Conservation (phyloP, 2,888 invertebrate genomes). For the Stenodera caucasica region DNA sequence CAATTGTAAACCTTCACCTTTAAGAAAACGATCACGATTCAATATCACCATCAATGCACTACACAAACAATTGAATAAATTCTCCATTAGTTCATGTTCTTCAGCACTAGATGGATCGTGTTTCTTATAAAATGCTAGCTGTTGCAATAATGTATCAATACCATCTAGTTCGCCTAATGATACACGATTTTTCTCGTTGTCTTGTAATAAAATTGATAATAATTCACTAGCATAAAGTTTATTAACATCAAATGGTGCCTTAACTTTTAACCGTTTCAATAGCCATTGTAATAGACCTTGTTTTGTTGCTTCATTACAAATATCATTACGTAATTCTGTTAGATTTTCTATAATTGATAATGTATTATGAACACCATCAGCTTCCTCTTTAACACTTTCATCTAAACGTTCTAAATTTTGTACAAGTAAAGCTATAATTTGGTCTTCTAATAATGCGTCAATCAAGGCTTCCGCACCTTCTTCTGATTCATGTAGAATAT, state of each 20-base stretch:
- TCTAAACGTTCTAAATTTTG: conserved; percentile 93
- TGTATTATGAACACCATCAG: conserved; percentile 95
- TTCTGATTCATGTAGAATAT: conserved; percentile 91
- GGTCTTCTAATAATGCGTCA: conserved; percentile 84
- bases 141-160: conserved; percentile 94
- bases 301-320: conserved; percentile 82
- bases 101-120: conserved; percentile 90
- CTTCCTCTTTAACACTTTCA: conserved; percentile 90
- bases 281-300: conserved; percentile 93
- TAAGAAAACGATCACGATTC: conserved; percentile 90
- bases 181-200: conserved; percentile 78
- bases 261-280: conserved; percentile 81
- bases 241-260: conserved; percentile 91
- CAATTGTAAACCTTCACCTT: conserved; percentile 96
- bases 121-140: conserved; percentile 90
- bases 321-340: conserved; percentile 84
- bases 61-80: conserved; percentile 94
- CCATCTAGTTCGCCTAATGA: conserved; percentile 91
- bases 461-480: conserved; percentile 88
- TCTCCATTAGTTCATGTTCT: conserved; percentile 99
- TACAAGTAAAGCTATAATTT: conserved; percentile 80
- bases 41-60: conserved; percentile 85
- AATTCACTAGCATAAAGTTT: conserved; percentile 96
- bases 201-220: conserved; percentile 91
- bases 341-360: conserved; percentile 89